These are phyloP conservation scores for Willowsia nigromaculata DNA, from an alignment of 2,888 invertebrate genomes.

Conservation along the genomic window DNA sequence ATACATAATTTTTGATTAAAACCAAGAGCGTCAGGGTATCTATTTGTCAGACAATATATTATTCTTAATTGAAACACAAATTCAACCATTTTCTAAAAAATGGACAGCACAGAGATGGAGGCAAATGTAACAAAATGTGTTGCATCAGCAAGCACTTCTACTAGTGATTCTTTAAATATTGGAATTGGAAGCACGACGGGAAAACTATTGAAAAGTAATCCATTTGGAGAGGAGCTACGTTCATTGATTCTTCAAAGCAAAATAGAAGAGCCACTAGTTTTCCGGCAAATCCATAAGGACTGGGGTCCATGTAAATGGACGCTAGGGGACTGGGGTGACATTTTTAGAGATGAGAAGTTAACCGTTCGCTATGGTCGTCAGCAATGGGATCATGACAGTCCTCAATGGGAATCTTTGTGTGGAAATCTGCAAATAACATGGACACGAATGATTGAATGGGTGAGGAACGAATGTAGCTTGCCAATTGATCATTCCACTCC, in stretches of 20 bases:
- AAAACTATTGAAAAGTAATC: not conserved
- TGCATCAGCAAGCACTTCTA: not conserved
- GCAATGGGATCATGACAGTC: slow-evolving; percentile 81
- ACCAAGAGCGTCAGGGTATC: slow-evolving; percentile 18
- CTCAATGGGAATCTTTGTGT: slow-evolving; percentile 91
- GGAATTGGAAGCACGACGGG: not conserved
- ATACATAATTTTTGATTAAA: not conserved
- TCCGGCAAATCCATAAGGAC: slow-evolving; percentile 80
- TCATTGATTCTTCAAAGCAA: slow-evolving; percentile 66
- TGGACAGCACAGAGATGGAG: not conserved
- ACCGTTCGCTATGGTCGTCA: slow-evolving; percentile 83
- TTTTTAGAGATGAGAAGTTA: slow-evolving; percentile 83
- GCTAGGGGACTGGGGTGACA: slow-evolving; percentile 83
- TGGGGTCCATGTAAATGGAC: slow-evolving; percentile 85
- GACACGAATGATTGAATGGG: slow-evolving; percentile 83
- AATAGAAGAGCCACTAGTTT: slow-evolving; percentile 75
- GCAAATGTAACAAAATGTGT: not conserved
- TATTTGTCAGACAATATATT: slow-evolving; percentile 8
- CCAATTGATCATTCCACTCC: slow-evolving; percentile 73
- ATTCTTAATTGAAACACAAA: not conserved
- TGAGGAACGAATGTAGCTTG: slow-evolving; percentile 56
- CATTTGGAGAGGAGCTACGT: slow-evolving; percentile 53
- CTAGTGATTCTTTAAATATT: not conserved
- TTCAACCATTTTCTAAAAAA: not conserved
- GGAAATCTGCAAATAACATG: slow-evolving; percentile 84